These are phyloP conservation scores for Trididemnum miniatum DNA, from an alignment of 23 tunicate species.

Conservation along the genomic window DNA sequence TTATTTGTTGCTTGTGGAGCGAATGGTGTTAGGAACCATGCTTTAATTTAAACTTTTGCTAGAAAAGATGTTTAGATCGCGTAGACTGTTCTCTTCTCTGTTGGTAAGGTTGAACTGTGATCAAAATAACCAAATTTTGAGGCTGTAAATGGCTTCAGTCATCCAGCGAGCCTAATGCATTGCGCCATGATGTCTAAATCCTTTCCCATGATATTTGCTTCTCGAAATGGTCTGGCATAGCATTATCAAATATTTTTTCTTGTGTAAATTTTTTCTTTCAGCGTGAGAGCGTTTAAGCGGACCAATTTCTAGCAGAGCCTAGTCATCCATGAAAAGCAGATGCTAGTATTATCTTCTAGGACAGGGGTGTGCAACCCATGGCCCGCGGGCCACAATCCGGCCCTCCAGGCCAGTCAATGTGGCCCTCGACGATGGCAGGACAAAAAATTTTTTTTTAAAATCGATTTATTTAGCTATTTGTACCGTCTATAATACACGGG, in stretches of 20 bases:
- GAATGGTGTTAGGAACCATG: slow-evolving; percentile 1
- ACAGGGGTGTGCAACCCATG: too few relatives aligned
- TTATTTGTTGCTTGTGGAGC: neutral
- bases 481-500: too few relatives aligned
- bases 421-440: too few relatives aligned
- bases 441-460: too few relatives aligned
- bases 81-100: neutral
- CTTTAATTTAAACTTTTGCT: neutral
- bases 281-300: neutral
- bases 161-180: slow-evolving; percentile 12
- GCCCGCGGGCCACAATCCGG: too few relatives aligned
- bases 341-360: slow-evolving; percentile 4
- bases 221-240: neutral
- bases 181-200: neutral
- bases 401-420: too few relatives aligned
- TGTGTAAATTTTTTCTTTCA: neutral
- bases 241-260: neutral
- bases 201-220: slow-evolving; percentile 5
- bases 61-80: neutral
- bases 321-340: neutral
- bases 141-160: neutral
- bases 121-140: slow-evolving; percentile 16
- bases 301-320: neutral
- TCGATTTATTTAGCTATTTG: too few relatives aligned
- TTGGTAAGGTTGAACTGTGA: neutral